Evolutionary conservation across 2,113 vertebrate genomes (phyloP), one percentile per base, ranked within the genome.

Genomic region (Malurus cyaneus): DNA sequence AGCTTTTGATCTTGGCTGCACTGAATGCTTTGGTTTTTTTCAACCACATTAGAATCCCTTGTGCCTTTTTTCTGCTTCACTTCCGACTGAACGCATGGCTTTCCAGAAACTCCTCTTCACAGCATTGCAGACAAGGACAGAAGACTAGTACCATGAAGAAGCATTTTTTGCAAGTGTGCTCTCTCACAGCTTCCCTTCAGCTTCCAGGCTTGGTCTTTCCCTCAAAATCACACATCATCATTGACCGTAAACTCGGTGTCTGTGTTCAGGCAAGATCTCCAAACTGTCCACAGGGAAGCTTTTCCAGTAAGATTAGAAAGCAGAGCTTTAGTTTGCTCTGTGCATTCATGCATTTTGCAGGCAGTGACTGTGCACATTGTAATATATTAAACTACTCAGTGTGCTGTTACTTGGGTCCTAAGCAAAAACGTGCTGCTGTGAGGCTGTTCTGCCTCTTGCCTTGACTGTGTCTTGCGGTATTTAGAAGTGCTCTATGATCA

Each of bases 11-110:
- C 32, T 66, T 52, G 54, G 18, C 61, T 83, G 25, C 21, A n/a
- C 25, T 32, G 44, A 86, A 61, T 0, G 1, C 24, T 77, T 67
- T 10, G 8, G 18, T 57, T 85, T 87, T 70, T 49, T 25, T 53
- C 36, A 54, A 1, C 13, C 1, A 4, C 2, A 0, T 52, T n/a
- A 34, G 9, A 47, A 29, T 71, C 12, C 9, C 25, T 14, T 15
- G 25, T 71, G 1, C 0, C 21, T 32, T 46, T 23, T 72, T 29
- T 3, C 20, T 20, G 4, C 29, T 71, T 52, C 13, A 18, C 49
- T 65, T 65, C n/a, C 34, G 80, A 5, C 12, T 32, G 14, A 60
- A 49, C 17, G 20, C 1, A 1, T 19, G 53, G 12, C 39, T 92
- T 83, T 80, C 49, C 12, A 9, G 41, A 59, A 84, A 26, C 23